Evolutionary conservation across 1,140 invertebrate genomes (phyloP).

Genomic region (Hyphantria cunea): DNA sequence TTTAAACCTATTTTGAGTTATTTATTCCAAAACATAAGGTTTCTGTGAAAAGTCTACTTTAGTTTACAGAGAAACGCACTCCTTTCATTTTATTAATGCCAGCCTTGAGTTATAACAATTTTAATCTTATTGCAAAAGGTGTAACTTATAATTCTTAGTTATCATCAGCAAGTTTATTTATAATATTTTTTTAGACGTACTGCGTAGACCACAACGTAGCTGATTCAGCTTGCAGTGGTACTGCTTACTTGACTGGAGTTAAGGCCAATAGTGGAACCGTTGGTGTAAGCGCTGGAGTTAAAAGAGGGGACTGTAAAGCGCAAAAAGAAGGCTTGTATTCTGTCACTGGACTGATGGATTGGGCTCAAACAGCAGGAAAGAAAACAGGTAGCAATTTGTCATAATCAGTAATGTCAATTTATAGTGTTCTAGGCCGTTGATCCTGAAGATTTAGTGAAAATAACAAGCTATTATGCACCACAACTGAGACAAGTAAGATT

Average conservation of each 20-base stretch:
- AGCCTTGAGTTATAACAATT: too few relatives aligned
- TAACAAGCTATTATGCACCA: too few relatives aligned
- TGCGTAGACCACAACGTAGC: constrained; percentile 89
- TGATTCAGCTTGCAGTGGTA: constrained; percentile 91
- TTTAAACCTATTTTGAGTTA: too few relatives aligned
- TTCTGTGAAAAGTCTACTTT: too few relatives aligned
- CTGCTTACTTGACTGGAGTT: constrained; percentile 91
- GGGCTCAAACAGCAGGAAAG: constrained; percentile 88
- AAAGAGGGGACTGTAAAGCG: constrained; percentile 83
- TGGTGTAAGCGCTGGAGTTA: constrained; percentile 87
- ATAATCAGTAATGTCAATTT: not conserved
- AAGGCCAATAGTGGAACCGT: constrained; percentile 91
- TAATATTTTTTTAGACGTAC: constrained; percentile 85
- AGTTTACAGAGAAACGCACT: too few relatives aligned
- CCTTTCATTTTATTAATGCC: too few relatives aligned
- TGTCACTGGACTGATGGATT: constrained; percentile 86
- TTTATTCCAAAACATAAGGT: too few relatives aligned
- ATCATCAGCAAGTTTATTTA: not conserved
- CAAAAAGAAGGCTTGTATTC: constrained; percentile 80
- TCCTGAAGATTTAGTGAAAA: too few relatives aligned
- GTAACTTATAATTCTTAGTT: too few relatives aligned
- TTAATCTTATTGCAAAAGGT: too few relatives aligned
- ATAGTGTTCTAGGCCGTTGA: too few relatives aligned
- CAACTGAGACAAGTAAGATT: too few relatives aligned
- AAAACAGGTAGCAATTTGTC: constrained; percentile 82